Evolutionary conservation across 2,113 vertebrate species (phyloP).

Genomic region (Zosterops lateralis): DNA sequence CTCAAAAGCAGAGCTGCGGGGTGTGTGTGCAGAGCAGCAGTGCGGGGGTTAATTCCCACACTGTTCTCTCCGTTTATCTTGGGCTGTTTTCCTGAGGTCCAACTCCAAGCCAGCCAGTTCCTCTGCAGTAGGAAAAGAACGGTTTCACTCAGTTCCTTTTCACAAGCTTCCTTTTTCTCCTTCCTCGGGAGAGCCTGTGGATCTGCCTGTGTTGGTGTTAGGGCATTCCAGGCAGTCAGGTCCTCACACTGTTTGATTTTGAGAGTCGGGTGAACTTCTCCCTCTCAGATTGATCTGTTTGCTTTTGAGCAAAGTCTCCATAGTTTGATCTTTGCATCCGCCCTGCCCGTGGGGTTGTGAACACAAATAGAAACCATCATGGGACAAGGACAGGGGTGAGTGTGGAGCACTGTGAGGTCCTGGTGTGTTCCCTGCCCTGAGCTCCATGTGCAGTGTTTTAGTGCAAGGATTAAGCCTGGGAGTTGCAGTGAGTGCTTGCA

Average conservation of each 20-base stretch:
- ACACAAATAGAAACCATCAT: not conserved
- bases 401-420: not conserved
- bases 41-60: not conserved
- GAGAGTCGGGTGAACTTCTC: not conserved
- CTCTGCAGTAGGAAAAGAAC: not conserved
- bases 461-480: not conserved
- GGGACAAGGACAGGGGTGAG: not conserved
- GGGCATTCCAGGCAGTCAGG: not conserved
- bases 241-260: not conserved
- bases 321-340: not conserved
- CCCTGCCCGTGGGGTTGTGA: slow-evolving; percentile 9
- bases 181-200: accelerated
- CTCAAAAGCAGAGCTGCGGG: accelerated
- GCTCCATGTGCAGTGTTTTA: not conserved
- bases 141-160: not conserved
- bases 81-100: not conserved
- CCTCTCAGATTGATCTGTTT: slow-evolving; percentile 49
- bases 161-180: not conserved
- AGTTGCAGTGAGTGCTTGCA: not conserved
- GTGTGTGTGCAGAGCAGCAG: not conserved
- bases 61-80: not conserved
- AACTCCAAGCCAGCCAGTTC: not conserved
- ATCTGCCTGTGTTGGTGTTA: not conserved
- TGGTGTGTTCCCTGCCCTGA: not conserved
- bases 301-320: not conserved